Base-by-base conservation (phyloP, 2,797 vertebrate species). In the Melanotaenia trifasciata region DNA sequence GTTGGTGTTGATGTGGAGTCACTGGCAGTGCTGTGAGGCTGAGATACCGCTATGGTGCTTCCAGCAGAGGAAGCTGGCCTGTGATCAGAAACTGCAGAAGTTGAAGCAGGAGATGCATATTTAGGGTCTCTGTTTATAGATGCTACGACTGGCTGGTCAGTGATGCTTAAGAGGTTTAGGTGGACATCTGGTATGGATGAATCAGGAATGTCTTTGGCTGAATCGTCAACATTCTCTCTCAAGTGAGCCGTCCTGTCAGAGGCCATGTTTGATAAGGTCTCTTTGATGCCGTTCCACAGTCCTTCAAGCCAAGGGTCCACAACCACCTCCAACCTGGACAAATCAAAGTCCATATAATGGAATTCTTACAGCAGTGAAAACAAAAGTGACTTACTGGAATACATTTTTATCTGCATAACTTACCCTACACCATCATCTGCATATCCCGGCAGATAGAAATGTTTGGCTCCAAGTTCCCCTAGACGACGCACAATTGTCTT, bases 371-470 rank as follows among this genome's bases (percentile, higher is more conserved):
- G 22, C 14, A 40, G 5, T 1, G 47, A 35, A 20, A 64, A 58
- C 8, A 62, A 13, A 57, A 78, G 14, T 0, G 51, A 1, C 1
- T 56, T 53, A 6, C 22, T 16, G 63, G 33, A 13, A 12, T 59
- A 45, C 8, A 12, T 4, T 20, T 51, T n/a, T 8, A 38, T 62
- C 28, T 14, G 9, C 20, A 67, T 0, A 68, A 72, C 96, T 93
- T 94, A 99, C 98, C 98, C 98, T 63, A 97, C 92, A 64, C 95
- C 96, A 64, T 99, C 98, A 88, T 99, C 98, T 50, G 98, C 98
- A 69, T 96, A 95, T 70, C 98, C 98, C 0, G 97, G 96, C 10
- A 91, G 87, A 62, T 96, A 99, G 88, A 99, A 99, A 64, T 81
- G 96, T 62, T 87, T 94, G 50, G 96, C 98, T 68, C 98, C 96